Percentiles rank a stretch among this genome's conserved stretches.
Evolutionary conservation across 1,140 invertebrate genomes (phyloP).

Genomic region (Aleiodes sp.): DNA sequence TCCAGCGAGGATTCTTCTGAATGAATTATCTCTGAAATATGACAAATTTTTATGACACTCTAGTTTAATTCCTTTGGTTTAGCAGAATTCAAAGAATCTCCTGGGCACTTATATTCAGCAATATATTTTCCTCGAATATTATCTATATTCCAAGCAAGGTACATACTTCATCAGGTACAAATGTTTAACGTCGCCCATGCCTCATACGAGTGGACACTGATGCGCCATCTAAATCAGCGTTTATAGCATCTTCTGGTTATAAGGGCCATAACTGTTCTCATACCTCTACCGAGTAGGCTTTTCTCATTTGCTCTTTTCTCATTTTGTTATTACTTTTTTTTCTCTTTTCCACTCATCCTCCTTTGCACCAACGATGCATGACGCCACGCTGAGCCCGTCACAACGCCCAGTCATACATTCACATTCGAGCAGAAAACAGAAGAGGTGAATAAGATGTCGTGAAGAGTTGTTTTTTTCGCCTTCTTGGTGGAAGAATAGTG

Average conservation of each 20-base stretch:
- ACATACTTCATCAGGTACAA: conserved; percentile 22
- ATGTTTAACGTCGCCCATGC: conserved; percentile 36
- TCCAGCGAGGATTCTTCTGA: too few relatives aligned
- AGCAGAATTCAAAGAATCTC: too few relatives aligned
- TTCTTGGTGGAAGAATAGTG: background rate
- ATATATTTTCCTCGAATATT: conserved; percentile 23
- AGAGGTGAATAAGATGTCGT: conserved; percentile 43
- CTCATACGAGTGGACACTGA: conserved; percentile 39
- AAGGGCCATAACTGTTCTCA: conserved; percentile 24
- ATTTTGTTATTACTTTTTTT: conserved; percentile 8
- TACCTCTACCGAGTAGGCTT: conserved; percentile 33
- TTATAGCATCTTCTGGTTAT: conserved; percentile 38
- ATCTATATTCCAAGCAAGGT: background rate
- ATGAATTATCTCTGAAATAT: too few relatives aligned
- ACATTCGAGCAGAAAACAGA: conserved; percentile 14
- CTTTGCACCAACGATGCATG: conserved; percentile 19
- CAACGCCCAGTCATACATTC: conserved; percentile 16
- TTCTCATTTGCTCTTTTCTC: background rate
- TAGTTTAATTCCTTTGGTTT: too few relatives aligned
- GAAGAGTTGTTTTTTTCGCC: conserved; percentile 44
- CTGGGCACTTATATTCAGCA: background rate
- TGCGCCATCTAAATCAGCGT: conserved; percentile 45
- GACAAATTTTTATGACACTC: too few relatives aligned
- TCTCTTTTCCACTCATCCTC: conserved; percentile 25
- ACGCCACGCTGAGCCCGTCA: conserved; percentile 28